Percentiles rank a stretch among this genome's conserved stretches.
Evolutionary conservation across 92 coral and sea anemone genomes (phyloP).

Genomic region (Metridium senile): DNA sequence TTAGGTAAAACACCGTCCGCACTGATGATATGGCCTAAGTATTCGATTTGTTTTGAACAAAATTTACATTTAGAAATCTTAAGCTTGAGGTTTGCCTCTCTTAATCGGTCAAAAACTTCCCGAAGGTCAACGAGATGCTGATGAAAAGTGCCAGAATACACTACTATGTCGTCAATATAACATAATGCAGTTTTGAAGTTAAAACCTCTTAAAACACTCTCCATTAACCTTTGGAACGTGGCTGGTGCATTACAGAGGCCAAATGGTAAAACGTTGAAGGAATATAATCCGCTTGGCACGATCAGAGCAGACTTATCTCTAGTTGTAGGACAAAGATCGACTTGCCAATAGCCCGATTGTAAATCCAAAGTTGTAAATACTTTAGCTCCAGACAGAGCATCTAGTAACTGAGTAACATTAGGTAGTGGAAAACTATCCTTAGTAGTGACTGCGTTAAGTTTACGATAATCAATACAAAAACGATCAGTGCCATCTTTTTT

Average conservation of each 20-base stretch:
- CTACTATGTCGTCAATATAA: constrained; percentile 36
- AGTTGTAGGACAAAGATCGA: background rate
- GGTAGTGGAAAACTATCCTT: constrained; percentile 17
- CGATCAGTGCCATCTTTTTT: constrained; percentile 45
- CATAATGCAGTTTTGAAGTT: constrained; percentile 1
- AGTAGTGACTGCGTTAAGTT: constrained; percentile 1
- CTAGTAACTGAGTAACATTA: background rate
- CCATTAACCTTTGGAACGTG: constrained; percentile 40
- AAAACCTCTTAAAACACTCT: constrained; percentile 19
- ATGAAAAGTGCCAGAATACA: constrained; percentile 37
- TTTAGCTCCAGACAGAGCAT: background rate
- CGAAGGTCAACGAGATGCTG: constrained; percentile 38
- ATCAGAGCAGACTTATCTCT: constrained; percentile 7
- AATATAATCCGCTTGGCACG: background rate
- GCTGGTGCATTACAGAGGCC: constrained; percentile 27
- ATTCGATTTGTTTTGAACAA: constrained; percentile 29
- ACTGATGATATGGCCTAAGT: constrained; percentile 59
- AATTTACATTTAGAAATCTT: constrained; percentile 35
- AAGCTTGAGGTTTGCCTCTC: constrained; percentile 26
- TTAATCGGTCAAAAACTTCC: constrained; percentile 45
- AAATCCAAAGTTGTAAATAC: constrained; percentile 5
- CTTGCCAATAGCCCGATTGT: constrained; percentile 5
- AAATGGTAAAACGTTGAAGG: background rate
- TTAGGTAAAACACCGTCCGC: constrained; percentile 50
- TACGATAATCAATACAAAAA: constrained; percentile 7